These are phyloP conservation scores for Asobara japonica DNA, from an alignment of 1,140 invertebrate species.

Conservation along the genomic window DNA sequence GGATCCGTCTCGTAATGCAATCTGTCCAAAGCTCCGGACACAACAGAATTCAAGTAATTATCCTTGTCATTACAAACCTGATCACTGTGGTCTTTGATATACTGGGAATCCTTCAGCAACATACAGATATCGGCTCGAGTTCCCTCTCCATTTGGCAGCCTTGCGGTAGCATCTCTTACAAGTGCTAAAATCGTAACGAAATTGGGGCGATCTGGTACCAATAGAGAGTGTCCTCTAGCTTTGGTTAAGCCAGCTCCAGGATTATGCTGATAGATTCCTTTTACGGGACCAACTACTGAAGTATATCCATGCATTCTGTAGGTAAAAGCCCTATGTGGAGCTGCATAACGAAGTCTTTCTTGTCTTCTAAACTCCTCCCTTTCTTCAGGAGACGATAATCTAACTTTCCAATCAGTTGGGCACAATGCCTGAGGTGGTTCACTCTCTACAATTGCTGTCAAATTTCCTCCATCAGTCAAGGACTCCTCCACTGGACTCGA, in stretches of 20 bases:
- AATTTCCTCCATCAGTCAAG: slow-evolving; percentile 45
- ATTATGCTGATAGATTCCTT: slow-evolving; percentile 82
- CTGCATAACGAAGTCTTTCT: slow-evolving; percentile 78
- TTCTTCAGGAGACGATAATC: slow-evolving; percentile 80
- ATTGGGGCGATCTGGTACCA: slow-evolving; percentile 85
- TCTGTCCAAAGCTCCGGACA: slow-evolving; percentile 88
- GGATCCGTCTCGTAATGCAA: slow-evolving; percentile 90
- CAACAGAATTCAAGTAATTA: slow-evolving; percentile 79
- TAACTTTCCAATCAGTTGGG: slow-evolving; percentile 82
- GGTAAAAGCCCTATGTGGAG: slow-evolving; percentile 87
- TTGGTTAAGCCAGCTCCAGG: slow-evolving; percentile 70
- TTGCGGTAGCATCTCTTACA: slow-evolving; percentile 90
- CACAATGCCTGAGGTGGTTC: slow-evolving; percentile 73
- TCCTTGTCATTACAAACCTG: slow-evolving; percentile 65
- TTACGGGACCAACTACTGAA: slow-evolving; percentile 89
- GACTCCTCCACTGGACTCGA: slow-evolving; percentile 50
- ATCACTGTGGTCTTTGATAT: slow-evolving; percentile 77
- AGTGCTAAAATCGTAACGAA: slow-evolving; percentile 91
- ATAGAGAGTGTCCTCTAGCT: slow-evolving; percentile 83
- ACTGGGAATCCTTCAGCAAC: slow-evolving; percentile 85
- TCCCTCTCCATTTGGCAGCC: slow-evolving; percentile 93
- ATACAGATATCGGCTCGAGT: slow-evolving; percentile 90
- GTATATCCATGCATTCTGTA: slow-evolving; percentile 87
- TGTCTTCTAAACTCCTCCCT: slow-evolving; percentile 82
- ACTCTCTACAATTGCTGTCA: slow-evolving; percentile 53